Evolutionary conservation across 2,888 invertebrate species (phyloP), one percentile per base, ranked within the genome.

Genomic region (Aphidius colemani): DNA sequence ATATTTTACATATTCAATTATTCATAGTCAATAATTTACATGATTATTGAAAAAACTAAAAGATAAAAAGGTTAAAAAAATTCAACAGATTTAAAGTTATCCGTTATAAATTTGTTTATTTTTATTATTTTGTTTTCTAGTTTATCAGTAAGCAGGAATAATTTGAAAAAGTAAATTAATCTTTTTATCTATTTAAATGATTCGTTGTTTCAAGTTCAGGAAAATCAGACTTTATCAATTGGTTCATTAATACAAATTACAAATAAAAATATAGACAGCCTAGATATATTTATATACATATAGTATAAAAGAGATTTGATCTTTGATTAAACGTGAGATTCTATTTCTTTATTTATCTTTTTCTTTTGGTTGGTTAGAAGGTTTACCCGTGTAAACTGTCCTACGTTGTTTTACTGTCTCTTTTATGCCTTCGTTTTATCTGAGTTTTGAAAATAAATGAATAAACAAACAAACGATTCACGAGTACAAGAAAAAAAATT

Each of bases 331-430:
- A 66, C 11, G 40, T 64, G 61, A 67, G 67, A 69, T 69, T 69
- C 66, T 65, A 67, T 69, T 69, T 56, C n/a, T 30, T 59, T 53
- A 59, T 57, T 59, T 57, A 10, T 6, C 39, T 30, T 30, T 18
- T 39, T 30, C 30, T 10, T 48, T 48, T 7, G 45, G 53, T 44
- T 43, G 41, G 39, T 18, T 30, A 48, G 61, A 68, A 68, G 63
- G 68, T 43, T 68, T 64, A 66, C 63, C 59, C 68, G 67, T 69
- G 67, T 70, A 70, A 70, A 63, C 65, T 67, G 69, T 69, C 69
- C 63, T 61, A 62, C 60, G 64, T 64, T 49, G 57, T 58, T 45
- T 59, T 44, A 30, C 43, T 64, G 51, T 30, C 30, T 30, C 30
- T 30, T 30, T 30, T 30, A 30, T 30, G 5, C 41, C 43, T 41